phyloP scores from a whole-genome alignment of 2,113 vertebrate species.

The Otolemur garnettii region DNA sequence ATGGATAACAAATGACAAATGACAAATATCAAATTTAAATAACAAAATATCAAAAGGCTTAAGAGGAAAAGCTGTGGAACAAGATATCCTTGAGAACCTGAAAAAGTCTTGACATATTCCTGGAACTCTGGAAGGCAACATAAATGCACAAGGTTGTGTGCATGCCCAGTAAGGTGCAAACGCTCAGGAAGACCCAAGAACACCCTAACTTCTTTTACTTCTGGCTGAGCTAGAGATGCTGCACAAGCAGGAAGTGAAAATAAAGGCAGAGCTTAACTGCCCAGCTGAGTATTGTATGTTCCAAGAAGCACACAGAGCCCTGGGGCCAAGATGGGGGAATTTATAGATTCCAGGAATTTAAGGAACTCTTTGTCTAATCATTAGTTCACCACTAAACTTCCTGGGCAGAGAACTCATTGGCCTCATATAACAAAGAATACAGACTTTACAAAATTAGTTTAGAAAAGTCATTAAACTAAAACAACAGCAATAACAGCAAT shows the following conservation, averaged over 20 bases:
- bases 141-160: no score
- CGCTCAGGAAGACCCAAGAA: no score
- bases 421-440: not conserved
- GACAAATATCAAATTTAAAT: no score
- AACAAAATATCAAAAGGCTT: not conserved
- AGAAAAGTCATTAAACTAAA: not conserved
- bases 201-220: not conserved
- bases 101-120: not conserved
- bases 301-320: not conserved
- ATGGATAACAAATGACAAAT: no score
- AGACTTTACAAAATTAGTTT: not conserved
- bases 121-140: not conserved
- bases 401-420: not conserved
- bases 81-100: no score
- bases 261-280: not conserved
- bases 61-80: not conserved
- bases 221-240: not conserved
- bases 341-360: not conserved
- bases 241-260: not conserved
- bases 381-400: not conserved
- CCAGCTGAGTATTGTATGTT: fast-evolving
- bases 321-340: not conserved
- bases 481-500: not conserved
- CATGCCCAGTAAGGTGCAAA: not conserved
- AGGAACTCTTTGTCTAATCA: not conserved